Percentiles rank a stretch among this genome's conserved stretches.
These are phyloP conservation scores for Eucidaris tribuloides DNA, from an alignment of 35 echinoderm and acorn worm genomes.

Conservation along the genomic window DNA sequence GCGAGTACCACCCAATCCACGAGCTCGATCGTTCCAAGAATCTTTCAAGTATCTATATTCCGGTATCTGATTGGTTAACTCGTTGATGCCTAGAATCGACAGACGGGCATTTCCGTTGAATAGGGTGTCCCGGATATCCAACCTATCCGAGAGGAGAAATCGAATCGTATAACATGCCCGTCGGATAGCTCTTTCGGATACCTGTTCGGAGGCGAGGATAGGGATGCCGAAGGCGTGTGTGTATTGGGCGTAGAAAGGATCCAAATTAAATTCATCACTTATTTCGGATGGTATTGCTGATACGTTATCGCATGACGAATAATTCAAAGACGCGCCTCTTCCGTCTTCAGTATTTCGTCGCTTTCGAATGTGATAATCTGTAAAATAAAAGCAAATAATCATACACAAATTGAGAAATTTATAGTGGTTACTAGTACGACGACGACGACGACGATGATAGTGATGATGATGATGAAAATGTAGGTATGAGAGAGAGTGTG, in stretches of 20 bases:
- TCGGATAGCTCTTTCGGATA: slow-evolving; percentile 13
- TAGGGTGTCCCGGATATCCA: slow-evolving; percentile 53
- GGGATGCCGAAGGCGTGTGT: slow-evolving; percentile 73
- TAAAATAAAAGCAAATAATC: too few species aligned
- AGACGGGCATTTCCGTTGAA: slow-evolving; percentile 44
- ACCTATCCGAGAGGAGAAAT: slow-evolving; percentile 50
- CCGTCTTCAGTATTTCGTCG: background rate
- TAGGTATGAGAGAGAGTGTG: too few species aligned
- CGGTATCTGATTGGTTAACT: slow-evolving; percentile 67
- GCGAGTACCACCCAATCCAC: slow-evolving; percentile 46
- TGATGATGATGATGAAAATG: too few species aligned
- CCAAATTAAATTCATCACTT: slow-evolving; percentile 8
- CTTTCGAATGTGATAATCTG: background rate
- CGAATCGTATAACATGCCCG: slow-evolving; percentile 59
- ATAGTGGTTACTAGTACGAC: too few species aligned
- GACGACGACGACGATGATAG: too few species aligned
- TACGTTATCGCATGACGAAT: slow-evolving; percentile 28
- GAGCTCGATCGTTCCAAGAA: slow-evolving; percentile 33
- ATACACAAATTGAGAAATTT: too few species aligned
- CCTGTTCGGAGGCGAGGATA: slow-evolving; percentile 35
- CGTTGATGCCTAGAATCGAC: slow-evolving; percentile 34
- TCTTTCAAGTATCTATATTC: slow-evolving; percentile 42
- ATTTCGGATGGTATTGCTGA: slow-evolving; percentile 28
- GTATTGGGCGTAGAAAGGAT: slow-evolving; percentile 62
- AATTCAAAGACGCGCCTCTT: background rate